phyloP scores from a whole-genome alignment of 1,140 invertebrate species.

The Chionoecetes opilio region DNA sequence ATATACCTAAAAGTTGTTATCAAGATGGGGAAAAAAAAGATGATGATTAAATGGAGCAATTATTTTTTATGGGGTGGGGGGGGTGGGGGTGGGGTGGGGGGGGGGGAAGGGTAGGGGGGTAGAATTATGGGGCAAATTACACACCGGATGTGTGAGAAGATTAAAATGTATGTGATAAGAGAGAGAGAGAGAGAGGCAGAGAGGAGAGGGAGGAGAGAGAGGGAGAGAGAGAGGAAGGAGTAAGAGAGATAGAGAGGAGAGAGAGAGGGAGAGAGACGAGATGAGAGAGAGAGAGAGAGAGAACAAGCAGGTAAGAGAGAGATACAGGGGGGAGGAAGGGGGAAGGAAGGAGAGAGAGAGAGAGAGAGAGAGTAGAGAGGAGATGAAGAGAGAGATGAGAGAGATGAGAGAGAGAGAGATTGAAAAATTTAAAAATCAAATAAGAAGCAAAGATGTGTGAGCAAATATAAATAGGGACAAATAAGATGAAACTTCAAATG shows the following conservation, averaged over 20 bases:
- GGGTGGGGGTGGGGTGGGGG: no score
- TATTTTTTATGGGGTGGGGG: no score
- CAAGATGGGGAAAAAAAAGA: no score
- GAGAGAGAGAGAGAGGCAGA: neutral
- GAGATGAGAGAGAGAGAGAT: neutral
- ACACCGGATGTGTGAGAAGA: no score
- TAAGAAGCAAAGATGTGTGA: neutral
- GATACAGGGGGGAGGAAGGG: neutral
- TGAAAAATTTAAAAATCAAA: no score
- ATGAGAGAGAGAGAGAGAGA: conserved; percentile 52
- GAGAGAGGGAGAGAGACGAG: conserved; percentile 43
- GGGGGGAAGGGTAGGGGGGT: no score
- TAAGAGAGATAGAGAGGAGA: conserved; percentile 33
- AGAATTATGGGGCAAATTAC: no score
- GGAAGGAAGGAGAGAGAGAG: neutral
- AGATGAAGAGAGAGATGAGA: neutral
- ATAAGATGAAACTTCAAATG: neutral
- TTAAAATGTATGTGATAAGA: no score
- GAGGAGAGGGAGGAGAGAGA: neutral
- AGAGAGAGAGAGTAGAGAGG: neutral
- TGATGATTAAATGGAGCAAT: no score
- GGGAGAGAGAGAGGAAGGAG: neutral
- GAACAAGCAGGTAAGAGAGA: neutral
- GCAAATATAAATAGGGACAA: neutral
- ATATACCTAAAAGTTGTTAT: no score